Evolutionary conservation across 2,888 invertebrate species (phyloP).

Genomic region (Eristalis arbustorum): DNA sequence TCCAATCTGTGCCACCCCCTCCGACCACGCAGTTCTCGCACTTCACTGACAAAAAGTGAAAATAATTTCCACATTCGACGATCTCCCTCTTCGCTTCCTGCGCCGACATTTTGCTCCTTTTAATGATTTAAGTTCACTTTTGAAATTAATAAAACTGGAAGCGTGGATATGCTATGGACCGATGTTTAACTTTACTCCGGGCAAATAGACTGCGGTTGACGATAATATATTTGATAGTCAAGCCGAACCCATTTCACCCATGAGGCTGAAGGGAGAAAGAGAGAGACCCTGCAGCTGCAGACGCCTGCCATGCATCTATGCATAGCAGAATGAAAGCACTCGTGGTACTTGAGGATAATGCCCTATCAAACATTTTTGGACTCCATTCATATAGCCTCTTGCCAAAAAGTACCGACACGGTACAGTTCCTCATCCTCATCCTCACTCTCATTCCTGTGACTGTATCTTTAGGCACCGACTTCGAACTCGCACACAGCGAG

Average conservation of each 20-base stretch:
- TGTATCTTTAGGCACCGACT: constrained; percentile 19
- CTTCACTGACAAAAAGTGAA: constrained; percentile 12
- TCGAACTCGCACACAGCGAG: background rate
- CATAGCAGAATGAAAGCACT: constrained; percentile 19
- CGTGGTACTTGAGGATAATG: constrained; percentile 66
- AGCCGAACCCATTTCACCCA: background rate
- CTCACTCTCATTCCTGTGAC: constrained; percentile 14
- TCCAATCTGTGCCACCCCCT: constrained; percentile 10
- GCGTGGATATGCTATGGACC: background rate
- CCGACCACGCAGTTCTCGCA: background rate
- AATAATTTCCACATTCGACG: constrained; percentile 49
- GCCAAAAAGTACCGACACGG: constrained; percentile 66
- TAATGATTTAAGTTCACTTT: constrained; percentile 63
- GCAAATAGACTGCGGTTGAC: constrained; percentile 68
- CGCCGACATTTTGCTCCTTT: constrained; percentile 5
- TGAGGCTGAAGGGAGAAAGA: background rate
- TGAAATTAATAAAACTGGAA: constrained; percentile 60
- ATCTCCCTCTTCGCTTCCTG: background rate
- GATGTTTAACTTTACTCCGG: constrained; percentile 57
- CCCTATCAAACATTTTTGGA: constrained; percentile 69
- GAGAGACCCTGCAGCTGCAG: background rate
- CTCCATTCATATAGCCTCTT: constrained; percentile 64
- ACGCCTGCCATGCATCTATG: constrained; percentile 13
- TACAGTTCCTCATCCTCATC: constrained; percentile 39
- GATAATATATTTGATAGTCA: constrained; percentile 67